Percentiles rank a stretch among this genome's conserved stretches.
These are phyloP conservation scores for Thelaira solivaga DNA, from an alignment of 2,888 invertebrate genomes.

Conservation along the genomic window DNA sequence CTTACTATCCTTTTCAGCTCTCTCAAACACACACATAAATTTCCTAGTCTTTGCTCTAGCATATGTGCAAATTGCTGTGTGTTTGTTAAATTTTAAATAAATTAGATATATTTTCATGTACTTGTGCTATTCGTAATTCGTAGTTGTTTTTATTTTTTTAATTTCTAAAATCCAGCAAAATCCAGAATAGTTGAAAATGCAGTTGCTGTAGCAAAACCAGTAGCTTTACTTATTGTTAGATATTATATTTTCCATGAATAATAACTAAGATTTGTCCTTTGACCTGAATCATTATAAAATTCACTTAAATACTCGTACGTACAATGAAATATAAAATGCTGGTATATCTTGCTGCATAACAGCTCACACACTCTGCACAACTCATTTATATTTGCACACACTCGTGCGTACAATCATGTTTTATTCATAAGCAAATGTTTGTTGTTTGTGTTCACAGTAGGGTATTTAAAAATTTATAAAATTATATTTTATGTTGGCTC, in stretches of 20 bases:
- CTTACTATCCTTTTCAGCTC: neutral
- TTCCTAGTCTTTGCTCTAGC: neutral
- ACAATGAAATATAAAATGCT: too few species aligned
- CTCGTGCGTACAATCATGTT: neutral
- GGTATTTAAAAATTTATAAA: conserved; percentile 19
- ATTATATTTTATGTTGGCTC: neutral
- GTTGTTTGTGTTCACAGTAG: neutral
- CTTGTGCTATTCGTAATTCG: neutral
- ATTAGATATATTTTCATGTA: conserved; percentile 9
- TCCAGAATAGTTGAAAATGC: too few species aligned
- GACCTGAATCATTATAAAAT: conserved; percentile 54
- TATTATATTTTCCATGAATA: conserved; percentile 45
- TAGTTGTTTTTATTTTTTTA: too few species aligned
- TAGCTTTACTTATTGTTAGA: neutral
- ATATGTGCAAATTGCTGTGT: neutral
- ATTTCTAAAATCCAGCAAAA: neutral
- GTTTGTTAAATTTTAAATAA: conserved; percentile 9
- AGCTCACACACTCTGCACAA: neutral
- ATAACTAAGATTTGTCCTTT: conserved; percentile 55
- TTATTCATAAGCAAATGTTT: neutral
- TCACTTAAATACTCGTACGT: conserved; percentile 28
- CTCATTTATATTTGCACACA: neutral
- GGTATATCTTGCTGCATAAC: neutral
- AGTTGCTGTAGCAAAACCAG: neutral
- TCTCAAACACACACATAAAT: neutral